Evolutionary conservation across 1,140 invertebrate species (phyloP).

Genomic region (Bombus terrestris): DNA sequence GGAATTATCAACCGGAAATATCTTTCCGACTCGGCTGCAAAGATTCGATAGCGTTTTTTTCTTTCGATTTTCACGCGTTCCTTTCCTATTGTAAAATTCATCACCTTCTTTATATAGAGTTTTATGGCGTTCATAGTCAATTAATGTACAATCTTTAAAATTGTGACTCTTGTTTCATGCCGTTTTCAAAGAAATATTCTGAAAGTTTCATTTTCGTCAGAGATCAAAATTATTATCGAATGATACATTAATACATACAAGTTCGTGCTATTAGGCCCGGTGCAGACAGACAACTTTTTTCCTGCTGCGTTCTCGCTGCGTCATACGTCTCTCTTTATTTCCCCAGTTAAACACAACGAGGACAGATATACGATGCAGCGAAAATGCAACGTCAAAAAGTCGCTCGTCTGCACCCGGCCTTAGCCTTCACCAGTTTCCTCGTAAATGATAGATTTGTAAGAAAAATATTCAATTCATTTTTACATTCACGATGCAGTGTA

Average conservation of each 20-base stretch:
- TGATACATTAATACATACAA: background rate
- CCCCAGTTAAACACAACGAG: too few species aligned
- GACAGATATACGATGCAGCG: too few species aligned
- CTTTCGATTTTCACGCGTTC: background rate
- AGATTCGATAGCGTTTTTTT: slow-evolving; percentile 55
- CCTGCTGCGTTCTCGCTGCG: too few species aligned
- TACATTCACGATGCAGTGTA: too few species aligned
- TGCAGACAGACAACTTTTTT: too few species aligned
- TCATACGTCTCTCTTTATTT: too few species aligned
- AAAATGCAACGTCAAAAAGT: too few species aligned
- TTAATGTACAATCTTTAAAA: background rate
- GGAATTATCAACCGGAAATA: slow-evolving; percentile 62
- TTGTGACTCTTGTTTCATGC: background rate
- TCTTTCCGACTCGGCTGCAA: slow-evolving; percentile 35
- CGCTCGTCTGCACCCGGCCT: too few species aligned
- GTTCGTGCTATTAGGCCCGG: background rate
- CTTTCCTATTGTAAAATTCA: background rate
- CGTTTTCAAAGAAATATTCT: background rate
- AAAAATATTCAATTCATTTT: background rate
- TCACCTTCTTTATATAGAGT: background rate
- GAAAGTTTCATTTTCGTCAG: background rate
- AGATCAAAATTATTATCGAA: background rate
- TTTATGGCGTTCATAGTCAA: background rate
- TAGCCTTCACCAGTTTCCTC: background rate
- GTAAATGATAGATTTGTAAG: background rate